Base-by-base conservation (phyloP, 1,140 invertebrate genomes). In the Drosophila virilis region DNA sequence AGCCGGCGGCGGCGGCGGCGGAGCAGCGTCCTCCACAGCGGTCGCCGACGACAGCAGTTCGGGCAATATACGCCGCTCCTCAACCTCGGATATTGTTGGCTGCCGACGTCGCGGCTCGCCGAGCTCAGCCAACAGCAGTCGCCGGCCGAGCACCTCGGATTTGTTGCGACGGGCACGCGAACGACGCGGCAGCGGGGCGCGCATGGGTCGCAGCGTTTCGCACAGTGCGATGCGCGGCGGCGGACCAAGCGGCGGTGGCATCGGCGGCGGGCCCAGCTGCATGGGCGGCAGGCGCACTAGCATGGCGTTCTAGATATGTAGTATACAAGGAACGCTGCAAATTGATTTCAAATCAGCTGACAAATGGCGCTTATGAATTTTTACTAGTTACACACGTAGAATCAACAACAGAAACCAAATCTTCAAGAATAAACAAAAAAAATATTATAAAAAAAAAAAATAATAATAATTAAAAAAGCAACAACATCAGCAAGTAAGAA, bases 131-230 rank as follows among this genome's bases (percentile, higher is more conserved):
- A 6, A 46, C 67, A 77, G 77, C 28, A 91, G 77, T 55, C 75
- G 91, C 0, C 75, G 91, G 22, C 91, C 91, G 37, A 91, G 86
- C 61, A 92, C 92, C 12, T 91, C 91, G 60, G 91, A 92, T 73
- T 51, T 92, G 50, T 59, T 92, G 38, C 61, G 92, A 1, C 77
- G 78, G 8, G 92, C 92, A 8, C 80, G 92, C 37, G 92, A 92
- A 55, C 77, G 92, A 0, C 90, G 90, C 48, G 91, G 91, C 59
- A 92, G 91, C 37, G 91, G 91, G 71, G 77, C 84, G 7, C 71
- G 89, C 37, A 92, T 92, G 82, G 91, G 91, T 6, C 77, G 92
- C 48, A 92, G 92, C 51, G 88, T 90, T 8, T 92, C 92, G 40
- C 91, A 92, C 38, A 81, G 90, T 32, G 83, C 70, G 0, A 77